Percentiles rank a stretch among this genome's conserved stretches.
Conservation (phyloP, 2,113 vertebrate species). For the Mormoops blainvillei region DNA sequence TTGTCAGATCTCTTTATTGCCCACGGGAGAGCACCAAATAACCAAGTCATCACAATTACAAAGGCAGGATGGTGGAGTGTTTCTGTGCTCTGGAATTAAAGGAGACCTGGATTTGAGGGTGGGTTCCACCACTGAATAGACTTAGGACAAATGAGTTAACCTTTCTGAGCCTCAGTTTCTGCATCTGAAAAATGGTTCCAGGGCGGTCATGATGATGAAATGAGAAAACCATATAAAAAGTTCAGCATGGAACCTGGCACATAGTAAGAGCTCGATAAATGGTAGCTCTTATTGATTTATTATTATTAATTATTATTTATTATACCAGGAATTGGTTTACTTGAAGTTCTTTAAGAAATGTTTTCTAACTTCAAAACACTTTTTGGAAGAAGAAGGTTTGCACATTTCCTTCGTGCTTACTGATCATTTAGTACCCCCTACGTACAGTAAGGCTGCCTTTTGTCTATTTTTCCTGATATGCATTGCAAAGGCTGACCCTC, state of each 20-base stretch:
- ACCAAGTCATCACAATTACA: neutral
- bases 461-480: neutral
- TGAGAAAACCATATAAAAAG: neutral
- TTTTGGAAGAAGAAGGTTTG: slow-evolving; percentile 5
- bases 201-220: neutral
- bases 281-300: neutral
- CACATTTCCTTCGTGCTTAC: neutral
- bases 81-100: neutral
- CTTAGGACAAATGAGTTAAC: neutral
- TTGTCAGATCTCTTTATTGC: neutral
- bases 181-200: neutral
- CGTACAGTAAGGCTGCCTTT: neutral
- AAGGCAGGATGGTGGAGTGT: neutral
- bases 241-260: neutral
- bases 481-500: neutral
- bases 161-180: slow-evolving; percentile 22
- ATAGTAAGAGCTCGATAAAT: neutral
- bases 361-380: neutral
- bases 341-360: slow-evolving; percentile 2
- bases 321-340: neutral
- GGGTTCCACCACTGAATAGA: neutral
- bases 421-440: neutral
- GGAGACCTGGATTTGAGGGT: neutral
- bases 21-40: neutral
- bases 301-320: neutral